Conservation (phyloP, 1,140 invertebrate genomes). For the Lasioglossum baleicum region DNA sequence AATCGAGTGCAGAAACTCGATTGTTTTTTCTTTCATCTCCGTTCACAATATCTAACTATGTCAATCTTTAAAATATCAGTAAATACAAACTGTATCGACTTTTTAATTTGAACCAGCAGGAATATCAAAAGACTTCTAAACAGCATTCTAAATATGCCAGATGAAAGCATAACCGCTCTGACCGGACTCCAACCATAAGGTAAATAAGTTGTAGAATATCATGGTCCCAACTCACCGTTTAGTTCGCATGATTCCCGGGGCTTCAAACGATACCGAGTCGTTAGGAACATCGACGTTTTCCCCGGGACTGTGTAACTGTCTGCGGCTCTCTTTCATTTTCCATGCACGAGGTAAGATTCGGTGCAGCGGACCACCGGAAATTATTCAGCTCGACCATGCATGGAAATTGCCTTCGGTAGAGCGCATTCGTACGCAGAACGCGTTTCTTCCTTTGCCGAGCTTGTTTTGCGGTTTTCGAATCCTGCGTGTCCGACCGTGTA, state of each 20-base stretch:
- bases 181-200: no score
- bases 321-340: not conserved
- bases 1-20: no score
- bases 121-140: no score
- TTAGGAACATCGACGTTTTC: not conserved
- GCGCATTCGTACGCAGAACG: slow-evolving; percentile 41
- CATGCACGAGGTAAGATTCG: slow-evolving; percentile 43
- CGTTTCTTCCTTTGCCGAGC: slow-evolving; percentile 12
- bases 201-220: not conserved
- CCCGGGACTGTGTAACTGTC: not conserved
- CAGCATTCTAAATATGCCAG: no score
- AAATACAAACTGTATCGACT: no score
- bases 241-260: no score
- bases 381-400: slow-evolving; percentile 61
- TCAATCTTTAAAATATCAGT: no score
- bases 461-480: slow-evolving; percentile 22
- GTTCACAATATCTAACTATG: no score
- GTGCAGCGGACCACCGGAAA: slow-evolving; percentile 43
- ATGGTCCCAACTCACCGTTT: not conserved
- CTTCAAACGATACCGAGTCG: not conserved
- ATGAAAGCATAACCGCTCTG: no score
- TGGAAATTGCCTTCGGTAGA: slow-evolving; percentile 56
- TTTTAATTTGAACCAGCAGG: no score
- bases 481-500: not conserved
- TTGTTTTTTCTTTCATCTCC: no score